Percentiles rank a stretch among this genome's conserved stretches.
Conservation (phyloP, 2,888 invertebrate species). For the Thymelicus sylvestris region DNA sequence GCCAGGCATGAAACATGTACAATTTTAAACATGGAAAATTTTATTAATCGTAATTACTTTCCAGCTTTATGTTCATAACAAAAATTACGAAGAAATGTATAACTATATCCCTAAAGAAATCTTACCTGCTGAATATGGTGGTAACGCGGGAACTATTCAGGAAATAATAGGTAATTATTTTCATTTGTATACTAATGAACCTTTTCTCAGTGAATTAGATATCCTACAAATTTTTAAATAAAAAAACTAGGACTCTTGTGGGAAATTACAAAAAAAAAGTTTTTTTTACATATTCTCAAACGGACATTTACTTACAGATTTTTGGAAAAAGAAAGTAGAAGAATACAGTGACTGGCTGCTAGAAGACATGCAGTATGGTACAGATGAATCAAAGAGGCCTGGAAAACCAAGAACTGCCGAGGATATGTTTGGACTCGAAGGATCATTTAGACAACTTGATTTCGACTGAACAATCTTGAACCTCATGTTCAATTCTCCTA, state of each 20-base stretch:
- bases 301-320: conserved; percentile 44
- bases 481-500: not conserved
- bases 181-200: not conserved
- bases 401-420: conserved; percentile 79
- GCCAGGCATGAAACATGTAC: no score
- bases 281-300: not conserved
- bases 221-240: not conserved
- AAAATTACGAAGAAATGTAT: conserved; percentile 74
- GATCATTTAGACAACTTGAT: conserved; percentile 70
- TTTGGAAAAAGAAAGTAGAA: conserved; percentile 65
- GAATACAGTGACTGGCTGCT: conserved; percentile 74
- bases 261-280: not conserved
- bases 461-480: conserved; percentile 47
- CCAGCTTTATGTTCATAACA: conserved; percentile 76
- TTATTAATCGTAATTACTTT: conserved; percentile 40
- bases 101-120: conserved; percentile 75
- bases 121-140: conserved; percentile 85
- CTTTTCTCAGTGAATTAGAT: not conserved
- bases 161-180: conserved; percentile 45
- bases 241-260: not conserved
- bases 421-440: conserved; percentile 76
- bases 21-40: no score
- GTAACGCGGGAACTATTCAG: conserved; percentile 73
- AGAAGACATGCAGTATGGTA: conserved; percentile 63
- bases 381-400: conserved; percentile 76